phyloP scores from a whole-genome alignment of 2,113 vertebrate genomes.

The Sebastes fasciatus region DNA sequence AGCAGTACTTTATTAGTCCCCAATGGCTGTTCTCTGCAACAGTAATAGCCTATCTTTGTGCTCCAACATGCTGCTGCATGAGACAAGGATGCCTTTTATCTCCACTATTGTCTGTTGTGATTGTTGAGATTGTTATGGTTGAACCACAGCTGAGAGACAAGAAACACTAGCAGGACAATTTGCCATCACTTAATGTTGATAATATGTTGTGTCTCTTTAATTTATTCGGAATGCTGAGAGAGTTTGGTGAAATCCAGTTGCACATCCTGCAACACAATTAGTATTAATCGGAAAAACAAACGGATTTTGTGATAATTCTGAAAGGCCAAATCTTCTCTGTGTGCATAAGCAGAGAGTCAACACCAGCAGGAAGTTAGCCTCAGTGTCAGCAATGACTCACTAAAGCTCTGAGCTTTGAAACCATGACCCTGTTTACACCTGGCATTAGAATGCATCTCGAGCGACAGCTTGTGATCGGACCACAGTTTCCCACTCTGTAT shows the following conservation, averaged over 20 bases:
- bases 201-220: background rate
- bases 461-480: too few species aligned
- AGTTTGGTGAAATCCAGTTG: background rate
- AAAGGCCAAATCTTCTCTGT: background rate
- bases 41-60: background rate
- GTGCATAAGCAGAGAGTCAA: background rate
- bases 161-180: background rate
- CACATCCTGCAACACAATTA: background rate
- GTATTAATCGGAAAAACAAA: constrained; percentile 5
- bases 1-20: background rate
- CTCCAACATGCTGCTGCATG: background rate
- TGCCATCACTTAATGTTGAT: background rate
- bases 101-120: background rate
- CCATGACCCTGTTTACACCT: background rate
- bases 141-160: background rate
- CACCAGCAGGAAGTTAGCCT: background rate
- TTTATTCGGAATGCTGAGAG: background rate
- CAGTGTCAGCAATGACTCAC: background rate
- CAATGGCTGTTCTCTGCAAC: background rate
- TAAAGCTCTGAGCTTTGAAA: background rate
- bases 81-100: background rate
- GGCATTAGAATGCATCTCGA: too few species aligned
- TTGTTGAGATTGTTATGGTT: background rate
- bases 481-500: too few species aligned
- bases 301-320: background rate